Conservation (phyloP, 2,113 vertebrate species). For the Onychostoma macrolepis region DNA sequence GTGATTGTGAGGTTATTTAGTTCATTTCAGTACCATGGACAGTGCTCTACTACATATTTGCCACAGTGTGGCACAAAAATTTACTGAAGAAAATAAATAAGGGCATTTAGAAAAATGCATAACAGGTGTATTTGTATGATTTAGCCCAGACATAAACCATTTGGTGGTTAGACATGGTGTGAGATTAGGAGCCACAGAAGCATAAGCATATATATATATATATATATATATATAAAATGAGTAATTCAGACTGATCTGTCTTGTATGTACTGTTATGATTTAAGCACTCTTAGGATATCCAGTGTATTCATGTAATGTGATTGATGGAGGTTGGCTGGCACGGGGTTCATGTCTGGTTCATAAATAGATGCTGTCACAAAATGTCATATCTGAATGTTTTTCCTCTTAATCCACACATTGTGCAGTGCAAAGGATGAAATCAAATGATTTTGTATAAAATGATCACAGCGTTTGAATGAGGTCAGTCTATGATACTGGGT, state of each 20-base stretch:
- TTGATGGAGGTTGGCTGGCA: neutral
- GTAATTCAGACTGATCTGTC: neutral
- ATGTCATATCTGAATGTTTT: neutral
- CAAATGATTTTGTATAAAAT: too few relatives aligned
- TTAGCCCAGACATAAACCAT: neutral
- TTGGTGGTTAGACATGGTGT: neutral
- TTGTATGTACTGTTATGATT: neutral
- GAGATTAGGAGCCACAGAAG: neutral
- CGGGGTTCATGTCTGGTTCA: neutral
- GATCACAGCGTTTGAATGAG: neutral
- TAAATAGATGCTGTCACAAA: neutral
- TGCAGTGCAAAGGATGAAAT: too few relatives aligned
- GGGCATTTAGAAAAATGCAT: neutral
- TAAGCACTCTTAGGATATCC: neutral
- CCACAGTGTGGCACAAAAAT: neutral
- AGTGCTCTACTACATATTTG: neutral
- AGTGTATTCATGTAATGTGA: neutral
- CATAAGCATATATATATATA: neutral
- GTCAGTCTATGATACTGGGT: neutral
- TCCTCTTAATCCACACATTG: too few relatives aligned
- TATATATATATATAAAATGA: too few relatives aligned
- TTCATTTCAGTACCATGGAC: neutral
- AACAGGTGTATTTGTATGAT: neutral
- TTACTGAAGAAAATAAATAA: neutral
- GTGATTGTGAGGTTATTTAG: neutral